Percentiles rank a stretch among this genome's conserved stretches.
Conservation (phyloP, 2,797 vertebrate species). For the Pangasius krempfi region DNA sequence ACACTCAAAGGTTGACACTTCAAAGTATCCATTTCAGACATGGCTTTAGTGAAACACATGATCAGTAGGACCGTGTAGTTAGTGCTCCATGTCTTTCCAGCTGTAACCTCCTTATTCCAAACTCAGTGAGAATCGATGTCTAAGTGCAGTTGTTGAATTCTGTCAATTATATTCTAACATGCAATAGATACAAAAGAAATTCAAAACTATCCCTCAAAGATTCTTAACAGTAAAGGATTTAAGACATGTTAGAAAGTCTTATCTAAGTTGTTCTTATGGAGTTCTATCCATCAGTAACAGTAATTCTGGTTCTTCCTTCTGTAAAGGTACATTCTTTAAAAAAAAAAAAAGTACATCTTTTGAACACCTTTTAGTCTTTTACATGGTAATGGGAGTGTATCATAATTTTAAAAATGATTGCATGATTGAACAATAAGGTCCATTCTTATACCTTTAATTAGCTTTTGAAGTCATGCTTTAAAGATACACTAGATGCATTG, state of each 20-base stretch:
- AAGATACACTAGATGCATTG: not conserved
- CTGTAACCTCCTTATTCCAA: slow-evolving; percentile 10
- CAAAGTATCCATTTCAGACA: slow-evolving; percentile 7
- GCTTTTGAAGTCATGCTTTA: not conserved
- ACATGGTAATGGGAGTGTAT: not conserved
- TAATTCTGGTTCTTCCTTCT: not conserved
- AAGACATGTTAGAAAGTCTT: not conserved
- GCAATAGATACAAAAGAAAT: not conserved
- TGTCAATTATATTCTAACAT: not conserved
- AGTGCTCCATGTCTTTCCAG: not conserved
- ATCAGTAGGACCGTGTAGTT: not conserved
- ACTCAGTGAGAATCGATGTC: not conserved
- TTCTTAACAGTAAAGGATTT: not conserved
- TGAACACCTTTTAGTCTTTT: not conserved
- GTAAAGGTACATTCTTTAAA: not conserved
- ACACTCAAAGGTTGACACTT: not conserved
- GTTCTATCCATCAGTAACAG: not conserved
- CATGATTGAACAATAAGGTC: not conserved
- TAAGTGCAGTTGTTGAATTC: not conserved
- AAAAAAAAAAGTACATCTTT: not conserved
- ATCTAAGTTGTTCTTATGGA: not conserved
- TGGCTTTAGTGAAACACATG: not conserved
- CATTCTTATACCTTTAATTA: not conserved
- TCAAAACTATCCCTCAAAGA: not conserved
- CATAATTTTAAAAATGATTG: not conserved